Evolutionary conservation across 2,888 invertebrate species (phyloP), one percentile per base, ranked within the genome.

Genomic region (Glyphotaelius pellucidus): DNA sequence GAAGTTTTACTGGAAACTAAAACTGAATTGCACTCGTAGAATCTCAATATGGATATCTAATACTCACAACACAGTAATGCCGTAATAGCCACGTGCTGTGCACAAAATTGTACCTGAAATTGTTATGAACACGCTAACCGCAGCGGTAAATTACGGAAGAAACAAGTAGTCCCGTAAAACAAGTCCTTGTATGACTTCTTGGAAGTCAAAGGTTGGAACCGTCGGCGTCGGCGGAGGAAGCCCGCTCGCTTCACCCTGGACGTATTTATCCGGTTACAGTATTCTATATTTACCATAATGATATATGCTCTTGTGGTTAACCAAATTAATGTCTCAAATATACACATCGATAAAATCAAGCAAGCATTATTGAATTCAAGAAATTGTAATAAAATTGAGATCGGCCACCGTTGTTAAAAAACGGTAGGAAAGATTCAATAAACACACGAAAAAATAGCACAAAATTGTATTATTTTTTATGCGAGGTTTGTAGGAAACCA

Each of bases 121-220:
- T 81, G 67, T 67, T 67, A 86, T 38, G 83, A n/a, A 89, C 88
- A 79, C 79, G 88, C 88, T 32, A 89, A 79, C 79, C 88, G 88
- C 79, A 89, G 80, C 79, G 35, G 88, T 35, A 89, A 89, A 89
- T 89, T 79, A 89, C 88, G 32, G 88, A 89, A 89, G 79, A 89
- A 89, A 79, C 80, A 89, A 89, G 42, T 86, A 67, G 86, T 86
- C 86, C 42, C 86, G 42, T 86, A 86, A 86, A 32, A 86, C 86
- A 86, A 86, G 88, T 89, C 79, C 79, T 89, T 89, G 88, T 89
- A 89, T n/a, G 88, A 79, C 79, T 89, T 89, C 88, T 67, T 12
- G 19, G 79, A 42, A 79, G 88, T 89, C 88, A 89, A 35, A 79
- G 88, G 88, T 89, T 80, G 38, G 79, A 87, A 30, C 7, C 67